phyloP scores from a whole-genome alignment of 2,888 invertebrate genomes.

The Ditula angustiorana region DNA sequence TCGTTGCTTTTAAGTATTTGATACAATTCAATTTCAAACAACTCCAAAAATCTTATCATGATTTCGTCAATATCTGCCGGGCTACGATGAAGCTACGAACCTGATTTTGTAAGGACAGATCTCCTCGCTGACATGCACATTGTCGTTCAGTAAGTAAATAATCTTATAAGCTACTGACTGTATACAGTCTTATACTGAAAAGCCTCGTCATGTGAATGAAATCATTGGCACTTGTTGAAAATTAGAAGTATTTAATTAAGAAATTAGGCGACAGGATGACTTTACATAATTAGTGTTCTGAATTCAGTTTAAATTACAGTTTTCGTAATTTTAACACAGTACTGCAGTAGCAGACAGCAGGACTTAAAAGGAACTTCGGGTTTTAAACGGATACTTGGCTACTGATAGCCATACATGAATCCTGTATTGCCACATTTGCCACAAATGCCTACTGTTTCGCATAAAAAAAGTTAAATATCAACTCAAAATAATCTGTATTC shows the following conservation, averaged over 20 bases:
- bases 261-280: neutral
- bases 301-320: neutral
- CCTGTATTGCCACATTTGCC: no score
- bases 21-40: neutral
- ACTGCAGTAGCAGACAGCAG: no score
- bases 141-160: neutral
- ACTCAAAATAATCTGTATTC: no score
- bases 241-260: neutral
- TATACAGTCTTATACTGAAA: no score
- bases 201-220: neutral
- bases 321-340: no score
- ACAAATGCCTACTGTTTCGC: no score
- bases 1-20: neutral
- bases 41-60: constrained; percentile 1
- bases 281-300: neutral
- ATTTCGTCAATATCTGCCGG: neutral
- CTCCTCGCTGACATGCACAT: neutral
- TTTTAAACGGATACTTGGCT: no score
- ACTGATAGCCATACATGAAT: no score
- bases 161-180: no score
- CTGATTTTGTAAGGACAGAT: neutral
- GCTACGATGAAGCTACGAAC: neutral
- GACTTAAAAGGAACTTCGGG: no score
- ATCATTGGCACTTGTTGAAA: neutral
- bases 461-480: no score